phyloP scores from a whole-genome alignment of 2,888 invertebrate genomes.

The Rapana venosa region DNA sequence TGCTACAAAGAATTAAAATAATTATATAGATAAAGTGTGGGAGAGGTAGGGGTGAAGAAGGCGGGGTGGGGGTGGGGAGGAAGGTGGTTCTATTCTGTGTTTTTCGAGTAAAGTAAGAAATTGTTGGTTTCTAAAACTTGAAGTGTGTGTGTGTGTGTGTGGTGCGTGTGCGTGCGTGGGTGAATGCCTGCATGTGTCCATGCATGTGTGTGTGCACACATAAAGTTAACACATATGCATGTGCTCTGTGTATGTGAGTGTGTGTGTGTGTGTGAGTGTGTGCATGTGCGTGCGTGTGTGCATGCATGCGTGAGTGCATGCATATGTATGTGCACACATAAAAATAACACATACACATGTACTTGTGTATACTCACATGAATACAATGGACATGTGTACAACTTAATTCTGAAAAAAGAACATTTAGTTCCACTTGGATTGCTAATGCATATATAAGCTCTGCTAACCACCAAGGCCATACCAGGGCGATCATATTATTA shows the following conservation, averaged over 20 bases:
- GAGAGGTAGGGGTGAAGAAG: no score
- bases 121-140: no score
- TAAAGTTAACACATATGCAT: no score
- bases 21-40: background rate
- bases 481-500: no score
- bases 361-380: no score
- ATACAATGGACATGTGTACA: no score
- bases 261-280: background rate
- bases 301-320: background rate
- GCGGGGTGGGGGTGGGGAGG: background rate
- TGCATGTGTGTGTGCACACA: background rate
- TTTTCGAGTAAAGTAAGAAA: no score
- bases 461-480: no score
- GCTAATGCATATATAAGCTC: no score
- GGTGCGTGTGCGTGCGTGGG: background rate
- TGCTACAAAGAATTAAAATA: background rate
- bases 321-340: background rate
- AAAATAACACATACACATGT: no score
- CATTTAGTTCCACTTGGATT: no score
- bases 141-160: background rate
- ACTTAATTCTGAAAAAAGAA: no score
- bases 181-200: background rate
- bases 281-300: background rate
- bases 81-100: background rate
- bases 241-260: background rate